Evolutionary conservation across 1,140 invertebrate species (phyloP).

Genomic region (honey bee (Apis mellifera)): DNA sequence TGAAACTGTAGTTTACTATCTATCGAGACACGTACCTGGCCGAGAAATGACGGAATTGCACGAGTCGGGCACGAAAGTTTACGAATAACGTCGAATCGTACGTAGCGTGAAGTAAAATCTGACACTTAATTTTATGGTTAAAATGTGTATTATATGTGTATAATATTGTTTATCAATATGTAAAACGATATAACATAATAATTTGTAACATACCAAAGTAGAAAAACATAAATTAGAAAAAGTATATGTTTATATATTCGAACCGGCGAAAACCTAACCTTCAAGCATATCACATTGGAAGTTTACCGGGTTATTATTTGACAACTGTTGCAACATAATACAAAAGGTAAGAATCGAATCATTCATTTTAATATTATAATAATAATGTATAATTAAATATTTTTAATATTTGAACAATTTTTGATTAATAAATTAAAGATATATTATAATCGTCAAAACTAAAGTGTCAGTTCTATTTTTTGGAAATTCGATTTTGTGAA

Average conservation of each 20-base stretch:
- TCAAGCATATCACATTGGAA: constrained; percentile 13
- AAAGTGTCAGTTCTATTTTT: background rate
- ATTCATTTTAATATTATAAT: background rate
- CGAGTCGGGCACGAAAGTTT: constrained; percentile 34
- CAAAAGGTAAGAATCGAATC: constrained; percentile 34
- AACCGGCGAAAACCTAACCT: constrained; percentile 64
- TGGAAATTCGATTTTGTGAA: background rate
- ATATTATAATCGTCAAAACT: background rate
- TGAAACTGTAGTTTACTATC: background rate
- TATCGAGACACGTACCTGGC: constrained; percentile 8
- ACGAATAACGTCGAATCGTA: constrained; percentile 17
- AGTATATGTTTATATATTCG: background rate
- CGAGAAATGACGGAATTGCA: constrained; percentile 21
- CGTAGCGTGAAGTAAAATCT: background rate
- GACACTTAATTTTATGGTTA: background rate
- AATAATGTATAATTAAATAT: background rate
- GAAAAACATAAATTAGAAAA: background rate
- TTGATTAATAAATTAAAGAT: background rate
- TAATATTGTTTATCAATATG: background rate
- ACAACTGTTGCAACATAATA: constrained; percentile 3
- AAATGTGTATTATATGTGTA: background rate
- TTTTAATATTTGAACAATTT: too few relatives aligned
- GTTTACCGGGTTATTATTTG: constrained; percentile 38
- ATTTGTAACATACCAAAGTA: background rate
- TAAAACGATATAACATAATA: background rate